A percentile compares a stretch with the other conserved stretches of the same genome.
These are phyloP conservation scores for Poeciliopsis prolifica DNA, from an alignment of 2,113 vertebrate genomes.

Conservation along the genomic window DNA sequence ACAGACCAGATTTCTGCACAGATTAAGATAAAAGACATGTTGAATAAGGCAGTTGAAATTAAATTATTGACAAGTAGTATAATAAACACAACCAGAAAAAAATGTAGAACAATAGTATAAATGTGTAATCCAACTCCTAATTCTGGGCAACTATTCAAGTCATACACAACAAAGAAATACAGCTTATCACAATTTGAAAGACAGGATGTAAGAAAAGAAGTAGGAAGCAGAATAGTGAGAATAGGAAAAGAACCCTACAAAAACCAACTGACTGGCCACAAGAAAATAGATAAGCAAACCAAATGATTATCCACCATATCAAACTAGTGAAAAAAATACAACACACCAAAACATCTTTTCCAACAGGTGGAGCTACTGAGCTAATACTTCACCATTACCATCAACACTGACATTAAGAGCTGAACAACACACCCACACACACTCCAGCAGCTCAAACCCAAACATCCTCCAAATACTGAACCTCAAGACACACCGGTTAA, in stretches of 20 bases:
- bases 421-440: constrained; percentile 61
- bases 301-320: constrained; percentile 65
- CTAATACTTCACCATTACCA: constrained; percentile 25
- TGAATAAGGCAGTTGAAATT: constrained; percentile 17
- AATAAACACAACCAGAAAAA: constrained; percentile 4
- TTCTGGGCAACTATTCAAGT: constrained; percentile 35
- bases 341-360: constrained; percentile 45
- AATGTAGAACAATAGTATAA: constrained; percentile 12
- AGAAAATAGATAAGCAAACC: constrained; percentile 22
- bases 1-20: background rate
- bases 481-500: constrained; percentile 20
- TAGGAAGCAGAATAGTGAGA: background rate
- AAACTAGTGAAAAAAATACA: constrained; percentile 49
- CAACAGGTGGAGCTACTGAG: constrained; percentile 64
- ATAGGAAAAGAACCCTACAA: constrained; percentile 11
- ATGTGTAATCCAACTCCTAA: constrained; percentile 34
- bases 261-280: constrained; percentile 18
- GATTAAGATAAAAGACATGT: background rate
- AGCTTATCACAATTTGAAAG: constrained; percentile 11
- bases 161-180: constrained; percentile 42
- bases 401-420: constrained; percentile 39
- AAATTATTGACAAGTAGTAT: constrained; percentile 20
- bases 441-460: constrained; percentile 46
- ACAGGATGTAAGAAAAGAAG: constrained; percentile 1
- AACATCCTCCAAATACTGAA: constrained; percentile 36